Percentiles rank a stretch among this genome's conserved stretches.
phyloP scores from a whole-genome alignment of 1,140 invertebrate species.

The Cylas formicarius region DNA sequence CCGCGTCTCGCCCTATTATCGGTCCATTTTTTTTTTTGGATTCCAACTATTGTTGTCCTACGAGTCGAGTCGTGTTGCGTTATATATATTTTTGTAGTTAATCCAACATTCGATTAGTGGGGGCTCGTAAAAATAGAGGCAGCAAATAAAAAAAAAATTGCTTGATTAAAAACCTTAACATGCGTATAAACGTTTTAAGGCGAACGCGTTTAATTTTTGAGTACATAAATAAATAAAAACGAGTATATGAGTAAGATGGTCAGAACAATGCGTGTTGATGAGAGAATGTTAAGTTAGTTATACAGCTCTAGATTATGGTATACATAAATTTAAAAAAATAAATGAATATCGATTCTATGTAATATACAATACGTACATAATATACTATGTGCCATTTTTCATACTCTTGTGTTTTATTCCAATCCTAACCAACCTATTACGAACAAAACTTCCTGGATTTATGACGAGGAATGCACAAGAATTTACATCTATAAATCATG shows the following conservation, averaged over 20 bases:
- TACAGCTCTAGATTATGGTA: constrained; percentile 40
- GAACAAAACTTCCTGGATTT: too few relatives aligned
- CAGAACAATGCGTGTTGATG: constrained; percentile 43
- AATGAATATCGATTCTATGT: constrained; percentile 44
- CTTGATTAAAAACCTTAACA: too few relatives aligned
- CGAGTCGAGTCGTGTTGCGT: constrained; percentile 32
- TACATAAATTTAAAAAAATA: too few relatives aligned
- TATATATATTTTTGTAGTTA: constrained; percentile 38
- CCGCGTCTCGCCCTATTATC: too few relatives aligned
- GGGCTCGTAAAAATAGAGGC: too few relatives aligned
- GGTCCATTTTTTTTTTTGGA: too few relatives aligned
- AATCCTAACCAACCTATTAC: background rate
- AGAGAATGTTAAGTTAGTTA: constrained; percentile 40
- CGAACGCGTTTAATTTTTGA: constrained; percentile 43
- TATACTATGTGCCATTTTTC: constrained; percentile 46
- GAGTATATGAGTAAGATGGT: constrained; percentile 41
- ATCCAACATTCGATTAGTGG: too few relatives aligned
- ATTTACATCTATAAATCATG: too few relatives aligned
- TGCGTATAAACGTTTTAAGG: constrained; percentile 41
- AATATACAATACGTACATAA: constrained; percentile 45
- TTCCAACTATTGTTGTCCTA: constrained; percentile 27
- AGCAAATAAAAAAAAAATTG: too few relatives aligned
- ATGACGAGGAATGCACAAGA: too few relatives aligned
- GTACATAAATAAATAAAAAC: too few relatives aligned
- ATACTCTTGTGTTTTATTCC: constrained; percentile 26